Percentiles rank a stretch among this genome's conserved stretches.
Conservation (phyloP, 2,113 vertebrate genomes). For the Brachypteracias leptosomus region DNA sequence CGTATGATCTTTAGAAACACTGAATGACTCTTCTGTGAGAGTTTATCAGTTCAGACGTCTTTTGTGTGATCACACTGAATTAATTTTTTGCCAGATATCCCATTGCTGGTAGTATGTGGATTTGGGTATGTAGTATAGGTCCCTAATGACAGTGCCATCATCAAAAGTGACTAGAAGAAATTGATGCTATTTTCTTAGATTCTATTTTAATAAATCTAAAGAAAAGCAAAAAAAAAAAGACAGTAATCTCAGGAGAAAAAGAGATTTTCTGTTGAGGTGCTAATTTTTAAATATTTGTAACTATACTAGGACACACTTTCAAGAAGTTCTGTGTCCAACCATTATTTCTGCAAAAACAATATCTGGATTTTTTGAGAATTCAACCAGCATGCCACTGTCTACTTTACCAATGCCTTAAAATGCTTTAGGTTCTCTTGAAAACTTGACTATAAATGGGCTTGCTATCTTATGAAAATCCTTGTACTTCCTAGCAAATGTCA, state of each 20-base stretch:
- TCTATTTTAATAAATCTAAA: background rate
- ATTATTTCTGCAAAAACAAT: background rate
- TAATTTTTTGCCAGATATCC: background rate
- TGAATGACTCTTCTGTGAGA: background rate
- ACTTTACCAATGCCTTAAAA: background rate
- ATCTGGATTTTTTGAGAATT: background rate
- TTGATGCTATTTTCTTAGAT: background rate
- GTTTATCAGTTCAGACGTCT: background rate
- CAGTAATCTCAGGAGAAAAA: background rate
- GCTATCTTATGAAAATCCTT: background rate
- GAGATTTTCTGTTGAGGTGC: background rate
- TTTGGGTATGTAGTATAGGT: background rate
- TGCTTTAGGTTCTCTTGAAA: background rate
- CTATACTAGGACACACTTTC: background rate
- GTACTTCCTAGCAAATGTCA: background rate
- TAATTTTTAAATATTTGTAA: background rate
- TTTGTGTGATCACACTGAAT: background rate
- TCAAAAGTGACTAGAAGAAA: background rate
- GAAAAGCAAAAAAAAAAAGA: background rate
- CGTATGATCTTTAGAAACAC: background rate
- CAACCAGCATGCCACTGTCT: fast-evolving
- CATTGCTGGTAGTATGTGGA: background rate
- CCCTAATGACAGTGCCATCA: fast-evolving
- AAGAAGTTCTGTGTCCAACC: background rate
- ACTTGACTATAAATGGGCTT: background rate